phyloP scores from a whole-genome alignment of 64 coral and sea anemone genomes.

The Astreopora myriophthalma region DNA sequence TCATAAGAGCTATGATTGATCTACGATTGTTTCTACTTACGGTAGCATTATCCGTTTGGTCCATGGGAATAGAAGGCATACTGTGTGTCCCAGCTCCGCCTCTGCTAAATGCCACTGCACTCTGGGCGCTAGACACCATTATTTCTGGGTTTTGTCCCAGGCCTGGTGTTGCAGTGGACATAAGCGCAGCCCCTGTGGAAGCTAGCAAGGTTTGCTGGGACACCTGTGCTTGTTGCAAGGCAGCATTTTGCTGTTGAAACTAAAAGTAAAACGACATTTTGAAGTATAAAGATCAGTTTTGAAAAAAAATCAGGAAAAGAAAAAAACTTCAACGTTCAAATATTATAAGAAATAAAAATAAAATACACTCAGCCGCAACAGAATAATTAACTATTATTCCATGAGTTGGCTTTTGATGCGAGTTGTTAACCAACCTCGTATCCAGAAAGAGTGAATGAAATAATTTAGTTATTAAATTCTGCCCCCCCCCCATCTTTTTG shows the following conservation, averaged over 20 bases:
- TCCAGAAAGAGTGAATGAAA: too few relatives aligned
- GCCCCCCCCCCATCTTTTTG: too few relatives aligned
- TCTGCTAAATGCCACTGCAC: slow-evolving; percentile 24
- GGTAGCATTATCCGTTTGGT: not conserved
- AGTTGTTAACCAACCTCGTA: too few relatives aligned
- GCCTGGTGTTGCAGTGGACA: slow-evolving; percentile 23
- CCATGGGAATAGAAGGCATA: not conserved
- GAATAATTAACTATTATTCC: too few relatives aligned
- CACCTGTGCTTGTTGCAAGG: slow-evolving; percentile 26
- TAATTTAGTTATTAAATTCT: too few relatives aligned
- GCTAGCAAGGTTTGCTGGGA: slow-evolving; percentile 46
- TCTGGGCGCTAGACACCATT: slow-evolving; percentile 74
- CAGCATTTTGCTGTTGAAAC: slow-evolving; percentile 32
- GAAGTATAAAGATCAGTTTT: not conserved
- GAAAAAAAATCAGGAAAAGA: too few relatives aligned
- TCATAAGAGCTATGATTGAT: too few relatives aligned
- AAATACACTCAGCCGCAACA: too few relatives aligned
- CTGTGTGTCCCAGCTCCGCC: slow-evolving; percentile 34
- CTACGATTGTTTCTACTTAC: not conserved
- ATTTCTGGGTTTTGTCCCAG: slow-evolving; percentile 51
- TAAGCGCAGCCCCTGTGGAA: not conserved
- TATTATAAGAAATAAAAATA: too few relatives aligned
- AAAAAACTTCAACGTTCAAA: too few relatives aligned
- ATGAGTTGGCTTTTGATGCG: too few relatives aligned
- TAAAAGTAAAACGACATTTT: not conserved